These are phyloP conservation scores for Nanorana parkeri DNA, from an alignment of 2,113 vertebrate genomes.

Conservation along the genomic window DNA sequence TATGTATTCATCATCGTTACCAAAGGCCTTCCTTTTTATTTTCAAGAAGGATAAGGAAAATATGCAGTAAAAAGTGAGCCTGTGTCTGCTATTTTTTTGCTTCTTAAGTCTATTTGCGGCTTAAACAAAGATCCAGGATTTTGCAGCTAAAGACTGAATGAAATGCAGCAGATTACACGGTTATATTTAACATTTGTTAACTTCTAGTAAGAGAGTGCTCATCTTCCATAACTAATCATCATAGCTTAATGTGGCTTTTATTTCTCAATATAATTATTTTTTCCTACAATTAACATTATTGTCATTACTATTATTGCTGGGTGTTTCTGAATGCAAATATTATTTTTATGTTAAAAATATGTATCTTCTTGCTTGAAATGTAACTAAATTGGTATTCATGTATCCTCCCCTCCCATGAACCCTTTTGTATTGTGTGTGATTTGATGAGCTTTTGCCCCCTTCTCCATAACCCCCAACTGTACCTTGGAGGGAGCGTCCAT, in stretches of 20 bases:
- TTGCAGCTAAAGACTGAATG: slow-evolving; percentile 73
- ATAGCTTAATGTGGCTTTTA: background rate
- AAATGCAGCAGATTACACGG: slow-evolving; percentile 74
- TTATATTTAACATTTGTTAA: slow-evolving; percentile 45
- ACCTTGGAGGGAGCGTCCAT: too few relatives aligned
- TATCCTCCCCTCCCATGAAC: too few relatives aligned
- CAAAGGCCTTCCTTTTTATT: slow-evolving; percentile 73
- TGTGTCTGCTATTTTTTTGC: background rate
- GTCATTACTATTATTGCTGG: slow-evolving; percentile 17
- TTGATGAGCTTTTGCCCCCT: too few relatives aligned
- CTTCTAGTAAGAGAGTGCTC: slow-evolving; percentile 58
- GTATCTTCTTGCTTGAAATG: too few relatives aligned
- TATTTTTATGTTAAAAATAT: too few relatives aligned
- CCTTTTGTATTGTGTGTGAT: too few relatives aligned
- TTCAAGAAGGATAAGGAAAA: slow-evolving; percentile 75
- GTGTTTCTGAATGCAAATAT: too few relatives aligned
- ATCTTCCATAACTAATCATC: slow-evolving; percentile 60
- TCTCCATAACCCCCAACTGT: too few relatives aligned
- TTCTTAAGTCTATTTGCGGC: slow-evolving; percentile 18
- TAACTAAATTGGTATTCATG: too few relatives aligned
- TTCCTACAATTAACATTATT: slow-evolving; percentile 21
- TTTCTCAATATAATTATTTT: background rate
- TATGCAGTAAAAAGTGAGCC: slow-evolving; percentile 63
- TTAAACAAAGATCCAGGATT: slow-evolving; percentile 80
- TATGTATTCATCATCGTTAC: slow-evolving; percentile 71